These are phyloP conservation scores for Euspilapteryx auroguttella DNA, from an alignment of 2,888 invertebrate genomes.

Conservation along the genomic window DNA sequence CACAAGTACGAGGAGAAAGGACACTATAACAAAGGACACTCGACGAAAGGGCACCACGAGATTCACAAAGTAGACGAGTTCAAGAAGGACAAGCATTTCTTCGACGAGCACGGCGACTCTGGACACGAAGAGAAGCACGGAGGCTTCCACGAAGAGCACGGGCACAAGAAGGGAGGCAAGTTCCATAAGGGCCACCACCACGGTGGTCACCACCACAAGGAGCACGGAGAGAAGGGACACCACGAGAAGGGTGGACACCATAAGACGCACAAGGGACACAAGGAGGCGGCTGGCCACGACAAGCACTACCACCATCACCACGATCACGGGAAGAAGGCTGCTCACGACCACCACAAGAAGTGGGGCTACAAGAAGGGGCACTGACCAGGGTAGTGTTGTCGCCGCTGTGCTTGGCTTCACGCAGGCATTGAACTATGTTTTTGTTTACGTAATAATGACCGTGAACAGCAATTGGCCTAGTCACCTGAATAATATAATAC, in stretches of 20 bases:
- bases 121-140: slow-evolving; percentile 83
- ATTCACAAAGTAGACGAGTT: slow-evolving; percentile 84
- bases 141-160: slow-evolving; percentile 76
- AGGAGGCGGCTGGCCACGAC: slow-evolving; percentile 75
- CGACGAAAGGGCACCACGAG: slow-evolving; percentile 84
- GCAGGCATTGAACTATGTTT: not conserved
- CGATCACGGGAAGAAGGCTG: slow-evolving; percentile 79
- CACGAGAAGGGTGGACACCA: slow-evolving; percentile 81
- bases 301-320: slow-evolving; percentile 75
- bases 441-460: not conserved
- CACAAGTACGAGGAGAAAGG: slow-evolving; percentile 70
- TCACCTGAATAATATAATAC: not conserved
- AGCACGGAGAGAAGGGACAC: slow-evolving; percentile 79
- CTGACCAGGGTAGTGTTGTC: slow-evolving; percentile 11
- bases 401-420: not conserved
- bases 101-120: slow-evolving; percentile 81
- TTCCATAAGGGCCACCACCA: slow-evolving; percentile 82
- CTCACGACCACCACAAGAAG: slow-evolving; percentile 77
- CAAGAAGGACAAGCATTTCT: slow-evolving; percentile 85
- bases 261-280: slow-evolving; percentile 78
- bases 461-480: not conserved
- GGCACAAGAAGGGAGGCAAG: slow-evolving; percentile 80
- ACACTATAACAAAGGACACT: slow-evolving; percentile 81
- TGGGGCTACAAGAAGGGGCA: slow-evolving; percentile 68
- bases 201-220: slow-evolving; percentile 73